A percentile compares a stretch with the other conserved stretches of the same genome.
These are phyloP conservation scores for Eptesicus fuscus DNA, from an alignment of 2,113 vertebrate species.

Conservation along the genomic window DNA sequence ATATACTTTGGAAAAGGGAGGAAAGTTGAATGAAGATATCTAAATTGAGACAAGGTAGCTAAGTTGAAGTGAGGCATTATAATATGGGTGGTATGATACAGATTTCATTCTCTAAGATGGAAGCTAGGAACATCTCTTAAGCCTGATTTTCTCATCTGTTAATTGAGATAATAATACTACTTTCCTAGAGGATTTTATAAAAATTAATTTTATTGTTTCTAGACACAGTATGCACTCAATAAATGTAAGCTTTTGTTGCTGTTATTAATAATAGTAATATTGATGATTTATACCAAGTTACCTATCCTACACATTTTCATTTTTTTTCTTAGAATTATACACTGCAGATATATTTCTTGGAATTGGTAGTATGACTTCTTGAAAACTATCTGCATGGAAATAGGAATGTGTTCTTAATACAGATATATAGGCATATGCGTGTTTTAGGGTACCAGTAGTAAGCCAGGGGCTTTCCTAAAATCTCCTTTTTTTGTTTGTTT, in stretches of 20 bases:
- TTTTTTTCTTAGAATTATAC: background rate
- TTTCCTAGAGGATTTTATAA: background rate
- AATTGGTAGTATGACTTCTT: background rate
- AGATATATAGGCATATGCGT: background rate
- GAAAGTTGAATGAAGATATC: background rate
- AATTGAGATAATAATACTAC: background rate
- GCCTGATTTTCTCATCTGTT: background rate
- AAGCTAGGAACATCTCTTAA: background rate
- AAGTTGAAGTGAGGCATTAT: background rate
- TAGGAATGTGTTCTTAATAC: background rate
- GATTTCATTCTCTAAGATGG: background rate
- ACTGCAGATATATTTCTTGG: background rate
- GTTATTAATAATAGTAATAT: background rate
- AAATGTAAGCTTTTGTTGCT: background rate
- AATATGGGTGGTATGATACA: background rate
- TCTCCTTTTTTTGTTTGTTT: background rate
- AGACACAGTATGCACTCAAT: background rate
- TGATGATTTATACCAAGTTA: background rate
- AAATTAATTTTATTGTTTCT: background rate
- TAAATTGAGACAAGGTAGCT: background rate
- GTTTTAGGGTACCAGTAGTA: background rate
- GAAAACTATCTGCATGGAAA: background rate
- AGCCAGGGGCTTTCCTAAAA: background rate
- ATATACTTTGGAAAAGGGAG: background rate
- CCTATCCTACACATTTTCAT: background rate